These are phyloP conservation scores for Dissostichus mawsoni DNA, from an alignment of 2,113 vertebrate species.

Conservation along the genomic window DNA sequence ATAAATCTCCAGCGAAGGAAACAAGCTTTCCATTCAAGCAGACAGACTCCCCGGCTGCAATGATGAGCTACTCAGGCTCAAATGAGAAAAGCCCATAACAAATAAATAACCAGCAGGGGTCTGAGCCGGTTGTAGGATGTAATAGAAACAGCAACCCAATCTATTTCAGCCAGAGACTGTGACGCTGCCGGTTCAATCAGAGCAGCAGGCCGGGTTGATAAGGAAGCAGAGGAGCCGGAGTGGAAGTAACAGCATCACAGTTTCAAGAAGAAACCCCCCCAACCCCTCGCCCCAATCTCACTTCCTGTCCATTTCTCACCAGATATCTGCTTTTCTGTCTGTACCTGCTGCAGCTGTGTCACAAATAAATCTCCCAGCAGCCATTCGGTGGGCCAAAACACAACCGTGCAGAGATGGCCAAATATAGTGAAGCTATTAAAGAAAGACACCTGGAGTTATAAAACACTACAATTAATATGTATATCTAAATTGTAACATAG, in stretches of 20 bases:
- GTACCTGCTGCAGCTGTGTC: constrained; percentile 14
- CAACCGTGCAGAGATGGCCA: neutral
- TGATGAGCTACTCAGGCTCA: constrained; percentile 70
- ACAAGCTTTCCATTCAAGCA: constrained; percentile 38
- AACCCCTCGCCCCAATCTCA: constrained; percentile 10
- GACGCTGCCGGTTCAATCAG: constrained; percentile 53
- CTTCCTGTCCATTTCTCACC: constrained; percentile 33
- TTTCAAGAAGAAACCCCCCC: constrained; percentile 4
- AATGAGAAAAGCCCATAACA: constrained; percentile 74
- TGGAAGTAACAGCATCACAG: constrained; percentile 46
- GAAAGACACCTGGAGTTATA: neutral
- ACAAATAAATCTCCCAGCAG: constrained; percentile 46
- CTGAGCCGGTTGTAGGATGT: constrained; percentile 28
- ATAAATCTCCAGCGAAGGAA: constrained; percentile 71
- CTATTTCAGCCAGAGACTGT: constrained; percentile 58
- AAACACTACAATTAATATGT: neutral
- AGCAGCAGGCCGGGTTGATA: constrained; percentile 41
- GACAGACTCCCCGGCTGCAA: constrained; percentile 49
- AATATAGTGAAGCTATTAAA: constrained; percentile 10
- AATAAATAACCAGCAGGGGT: constrained; percentile 75
- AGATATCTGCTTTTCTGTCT: constrained; percentile 25
- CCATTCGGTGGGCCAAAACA: constrained; percentile 16
- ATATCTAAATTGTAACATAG: too few relatives aligned
- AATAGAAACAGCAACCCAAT: constrained; percentile 68
- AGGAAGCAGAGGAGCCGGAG: constrained; percentile 27